phyloP scores from a whole-genome alignment of 2,797 vertebrate species.

The Pseudochirops cupreus region DNA sequence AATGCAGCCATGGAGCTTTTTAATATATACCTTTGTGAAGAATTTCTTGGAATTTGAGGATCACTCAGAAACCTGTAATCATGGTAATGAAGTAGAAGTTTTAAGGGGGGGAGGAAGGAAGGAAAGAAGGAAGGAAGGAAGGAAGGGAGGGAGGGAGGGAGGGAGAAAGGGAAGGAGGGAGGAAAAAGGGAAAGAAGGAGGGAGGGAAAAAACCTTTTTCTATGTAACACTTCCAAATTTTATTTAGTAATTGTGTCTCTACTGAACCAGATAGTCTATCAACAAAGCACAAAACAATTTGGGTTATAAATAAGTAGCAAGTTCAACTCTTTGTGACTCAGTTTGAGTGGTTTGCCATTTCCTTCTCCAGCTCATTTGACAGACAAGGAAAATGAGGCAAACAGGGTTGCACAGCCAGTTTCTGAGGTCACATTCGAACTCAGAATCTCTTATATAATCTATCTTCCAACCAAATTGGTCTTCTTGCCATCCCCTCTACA shows the following conservation, averaged over 20 bases:
- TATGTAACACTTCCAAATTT: not conserved
- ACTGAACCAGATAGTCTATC: not conserved
- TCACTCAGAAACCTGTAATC: conserved; percentile 53
- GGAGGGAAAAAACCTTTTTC: not conserved
- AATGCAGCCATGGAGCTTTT: conserved; percentile 58
- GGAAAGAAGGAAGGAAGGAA: too few species aligned
- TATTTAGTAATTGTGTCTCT: not conserved
- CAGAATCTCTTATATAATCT: too few species aligned
- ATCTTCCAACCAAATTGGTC: too few species aligned
- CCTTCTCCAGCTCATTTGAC: too few species aligned
- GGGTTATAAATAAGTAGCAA: not conserved
- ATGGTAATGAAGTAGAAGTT: conserved; percentile 37
- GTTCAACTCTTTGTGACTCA: too few species aligned
- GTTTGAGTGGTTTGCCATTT: too few species aligned
- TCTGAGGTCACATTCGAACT: too few species aligned
- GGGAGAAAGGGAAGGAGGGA: not conserved
- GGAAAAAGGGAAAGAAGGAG: not conserved
- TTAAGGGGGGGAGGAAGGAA: not conserved
- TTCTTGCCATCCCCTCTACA: not conserved
- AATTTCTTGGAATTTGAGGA: conserved; percentile 57
- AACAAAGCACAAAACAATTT: not conserved
- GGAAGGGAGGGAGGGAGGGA: not conserved
- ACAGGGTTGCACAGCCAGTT: too few species aligned
- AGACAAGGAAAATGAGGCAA: too few species aligned
- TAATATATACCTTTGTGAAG: conserved; percentile 46